Conservation (phyloP, 2,797 vertebrate species). For the Phalloptychus januarius region DNA sequence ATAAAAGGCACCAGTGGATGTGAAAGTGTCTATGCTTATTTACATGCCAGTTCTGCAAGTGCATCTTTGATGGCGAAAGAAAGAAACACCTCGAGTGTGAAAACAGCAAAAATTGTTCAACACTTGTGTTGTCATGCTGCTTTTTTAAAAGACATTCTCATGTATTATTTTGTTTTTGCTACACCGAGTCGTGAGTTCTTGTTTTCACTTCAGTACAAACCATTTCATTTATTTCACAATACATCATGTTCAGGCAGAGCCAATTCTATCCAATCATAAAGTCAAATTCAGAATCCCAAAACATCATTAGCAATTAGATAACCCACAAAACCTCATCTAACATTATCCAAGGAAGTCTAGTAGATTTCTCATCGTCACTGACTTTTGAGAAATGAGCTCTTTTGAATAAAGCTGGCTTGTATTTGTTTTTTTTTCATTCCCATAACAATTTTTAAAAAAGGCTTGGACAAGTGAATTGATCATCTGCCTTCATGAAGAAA, state of each 20-base stretch:
- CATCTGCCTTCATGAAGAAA: background rate
- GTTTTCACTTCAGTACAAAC: background rate
- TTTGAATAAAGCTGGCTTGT: background rate
- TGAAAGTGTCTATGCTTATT: slow-evolving; percentile 42
- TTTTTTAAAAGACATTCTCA: background rate
- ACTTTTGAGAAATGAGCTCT: background rate
- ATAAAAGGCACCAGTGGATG: slow-evolving; percentile 35
- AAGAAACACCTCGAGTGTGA: background rate
- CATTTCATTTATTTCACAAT: background rate
- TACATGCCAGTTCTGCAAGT: slow-evolving; percentile 20
- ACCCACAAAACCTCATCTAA: background rate
- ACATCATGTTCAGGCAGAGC: background rate
- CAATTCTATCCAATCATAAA: background rate
- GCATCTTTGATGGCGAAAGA: slow-evolving; percentile 1
- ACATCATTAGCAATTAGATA: background rate
- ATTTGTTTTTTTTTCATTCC: too few relatives aligned
- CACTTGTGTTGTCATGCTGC: background rate
- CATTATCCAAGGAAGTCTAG: background rate
- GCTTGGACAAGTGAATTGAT: background rate
- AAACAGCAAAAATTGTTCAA: slow-evolving; percentile 9
- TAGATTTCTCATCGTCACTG: background rate
- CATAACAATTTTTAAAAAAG: too few relatives aligned
- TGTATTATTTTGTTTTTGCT: background rate
- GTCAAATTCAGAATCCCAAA: background rate
- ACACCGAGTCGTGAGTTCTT: too few relatives aligned